These are phyloP conservation scores for Gorsachius goisagi DNA, from an alignment of 2,113 vertebrate species.

Conservation along the genomic window DNA sequence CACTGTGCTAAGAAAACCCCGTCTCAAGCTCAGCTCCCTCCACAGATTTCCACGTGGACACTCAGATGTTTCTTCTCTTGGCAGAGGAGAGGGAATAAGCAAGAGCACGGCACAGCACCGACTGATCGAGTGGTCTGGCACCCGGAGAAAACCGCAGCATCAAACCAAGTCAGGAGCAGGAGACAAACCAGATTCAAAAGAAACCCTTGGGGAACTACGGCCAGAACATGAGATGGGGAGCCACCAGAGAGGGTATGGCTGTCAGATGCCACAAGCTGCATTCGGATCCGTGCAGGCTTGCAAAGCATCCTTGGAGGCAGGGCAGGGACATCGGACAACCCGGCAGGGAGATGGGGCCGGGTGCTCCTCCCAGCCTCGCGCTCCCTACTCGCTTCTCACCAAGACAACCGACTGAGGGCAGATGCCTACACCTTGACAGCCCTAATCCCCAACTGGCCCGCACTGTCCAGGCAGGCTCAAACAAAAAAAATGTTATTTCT, in stretches of 20 bases:
- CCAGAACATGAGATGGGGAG: not conserved
- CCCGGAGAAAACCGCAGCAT: not conserved
- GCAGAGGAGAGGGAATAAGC: not conserved
- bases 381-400: not conserved
- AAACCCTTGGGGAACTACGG: not conserved
- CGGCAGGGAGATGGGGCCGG: not conserved
- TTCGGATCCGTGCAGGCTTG: not conserved
- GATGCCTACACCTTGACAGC: not conserved
- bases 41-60: not conserved
- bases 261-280: not conserved
- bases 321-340: not conserved
- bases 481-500: not conserved
- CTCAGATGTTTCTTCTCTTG: not conserved
- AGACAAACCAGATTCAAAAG: not conserved
- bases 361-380: not conserved
- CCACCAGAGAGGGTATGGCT: rapidly evolving
- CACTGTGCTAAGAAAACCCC: not conserved
- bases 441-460: not conserved
- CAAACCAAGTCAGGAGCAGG: not conserved
- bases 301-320: not conserved
- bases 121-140: not conserved
- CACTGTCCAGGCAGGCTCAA: not conserved
- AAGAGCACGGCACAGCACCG: not conserved
- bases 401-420: rapidly evolving
- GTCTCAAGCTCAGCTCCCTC: not conserved